phyloP scores from a whole-genome alignment of 2,888 invertebrate species.

The Lepidochrysops patricia region DNA sequence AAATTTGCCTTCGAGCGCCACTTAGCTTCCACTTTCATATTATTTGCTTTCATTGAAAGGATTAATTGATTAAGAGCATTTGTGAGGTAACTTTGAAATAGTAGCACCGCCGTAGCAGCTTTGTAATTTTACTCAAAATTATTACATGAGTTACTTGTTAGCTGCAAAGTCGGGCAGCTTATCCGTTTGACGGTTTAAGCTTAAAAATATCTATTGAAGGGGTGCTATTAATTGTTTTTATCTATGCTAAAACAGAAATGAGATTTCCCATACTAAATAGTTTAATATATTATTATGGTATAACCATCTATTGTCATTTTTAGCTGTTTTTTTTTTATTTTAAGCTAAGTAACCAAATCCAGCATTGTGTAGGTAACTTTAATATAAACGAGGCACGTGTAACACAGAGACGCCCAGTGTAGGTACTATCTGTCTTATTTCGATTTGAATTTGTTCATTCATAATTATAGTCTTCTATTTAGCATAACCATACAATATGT shows the following conservation, averaged over 20 bases:
- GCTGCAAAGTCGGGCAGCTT: constrained; percentile 2
- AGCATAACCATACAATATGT: too few relatives aligned
- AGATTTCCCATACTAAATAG: not conserved
- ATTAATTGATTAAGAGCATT: constrained; percentile 12
- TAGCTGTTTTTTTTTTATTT: too few relatives aligned
- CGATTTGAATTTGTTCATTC: too few relatives aligned
- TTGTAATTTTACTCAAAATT: constrained; percentile 6
- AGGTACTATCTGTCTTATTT: too few relatives aligned
- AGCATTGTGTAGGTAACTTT: too few relatives aligned
- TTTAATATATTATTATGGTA: not conserved
- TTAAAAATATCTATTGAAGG: not conserved
- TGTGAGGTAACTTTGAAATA: constrained; percentile 7
- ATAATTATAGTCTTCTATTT: too few relatives aligned
- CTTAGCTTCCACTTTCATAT: constrained; percentile 16
- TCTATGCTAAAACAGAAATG: not conserved
- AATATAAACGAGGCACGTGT: too few relatives aligned
- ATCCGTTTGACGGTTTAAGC: not conserved
- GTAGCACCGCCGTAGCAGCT: not conserved
- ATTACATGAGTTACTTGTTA: constrained; percentile 2
- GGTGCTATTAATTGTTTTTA: not conserved
- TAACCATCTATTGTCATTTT: not conserved
- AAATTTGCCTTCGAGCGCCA: constrained; percentile 31
- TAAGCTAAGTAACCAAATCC: too few relatives aligned
- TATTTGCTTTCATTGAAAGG: constrained; percentile 13
- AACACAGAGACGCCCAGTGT: too few relatives aligned